These are phyloP conservation scores for Tethea ocularis DNA, from an alignment of 2,888 invertebrate species.

Conservation along the genomic window DNA sequence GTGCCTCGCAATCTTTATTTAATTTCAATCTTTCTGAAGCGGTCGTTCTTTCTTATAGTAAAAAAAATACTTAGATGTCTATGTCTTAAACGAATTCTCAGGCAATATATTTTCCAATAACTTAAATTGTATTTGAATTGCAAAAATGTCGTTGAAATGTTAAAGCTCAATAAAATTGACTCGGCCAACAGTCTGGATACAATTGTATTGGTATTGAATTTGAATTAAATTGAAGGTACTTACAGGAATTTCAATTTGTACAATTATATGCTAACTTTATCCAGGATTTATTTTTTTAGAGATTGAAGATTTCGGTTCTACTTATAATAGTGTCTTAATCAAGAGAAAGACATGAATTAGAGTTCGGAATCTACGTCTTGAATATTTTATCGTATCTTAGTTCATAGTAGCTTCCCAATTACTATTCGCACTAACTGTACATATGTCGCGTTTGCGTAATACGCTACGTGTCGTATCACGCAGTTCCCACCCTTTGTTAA, in stretches of 20 bases:
- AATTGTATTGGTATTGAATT: slow-evolving; percentile 34
- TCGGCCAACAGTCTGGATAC: slow-evolving; percentile 25
- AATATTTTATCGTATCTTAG: not conserved
- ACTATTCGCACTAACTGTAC: slow-evolving; percentile 34
- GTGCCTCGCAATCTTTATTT: too few relatives aligned
- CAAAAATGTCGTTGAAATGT: slow-evolving; percentile 4
- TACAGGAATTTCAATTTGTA: slow-evolving; percentile 30
- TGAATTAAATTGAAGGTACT: slow-evolving; percentile 38
- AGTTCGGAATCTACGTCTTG: too few relatives aligned
- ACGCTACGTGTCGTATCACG: slow-evolving; percentile 65
- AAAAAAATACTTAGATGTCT: too few relatives aligned
- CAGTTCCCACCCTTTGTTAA: slow-evolving; percentile 69
- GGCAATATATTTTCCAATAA: not conserved
- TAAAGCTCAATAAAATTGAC: slow-evolving; percentile 6
- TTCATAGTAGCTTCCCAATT: not conserved
- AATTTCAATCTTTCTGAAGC: too few relatives aligned
- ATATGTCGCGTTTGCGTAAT: slow-evolving; percentile 57
- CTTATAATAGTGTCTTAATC: too few relatives aligned
- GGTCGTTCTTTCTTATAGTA: too few relatives aligned
- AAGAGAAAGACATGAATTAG: too few relatives aligned
- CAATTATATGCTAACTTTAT: slow-evolving; percentile 27
- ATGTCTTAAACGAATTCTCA: too few relatives aligned
- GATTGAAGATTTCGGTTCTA: too few relatives aligned
- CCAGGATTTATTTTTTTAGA: too few relatives aligned
- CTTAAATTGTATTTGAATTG: not conserved